A percentile compares a stretch with the other conserved stretches of the same genome.
These are phyloP conservation scores for Cyclura pinguis DNA, from an alignment of 2,797 vertebrate genomes.

Conservation along the genomic window DNA sequence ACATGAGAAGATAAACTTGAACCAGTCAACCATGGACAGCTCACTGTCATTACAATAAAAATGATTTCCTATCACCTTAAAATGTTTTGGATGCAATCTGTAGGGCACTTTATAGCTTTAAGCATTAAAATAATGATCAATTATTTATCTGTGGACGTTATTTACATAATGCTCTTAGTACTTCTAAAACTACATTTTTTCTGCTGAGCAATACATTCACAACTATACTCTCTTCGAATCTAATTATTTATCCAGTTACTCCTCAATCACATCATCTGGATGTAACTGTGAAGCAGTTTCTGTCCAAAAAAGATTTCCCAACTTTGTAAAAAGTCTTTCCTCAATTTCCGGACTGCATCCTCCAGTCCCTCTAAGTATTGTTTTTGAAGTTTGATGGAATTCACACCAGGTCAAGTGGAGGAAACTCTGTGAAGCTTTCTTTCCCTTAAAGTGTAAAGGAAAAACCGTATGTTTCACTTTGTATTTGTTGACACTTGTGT, in stretches of 20 bases:
- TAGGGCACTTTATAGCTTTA: conserved; percentile 74
- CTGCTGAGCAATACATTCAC: conserved; percentile 68
- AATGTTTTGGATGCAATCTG: conserved; percentile 70
- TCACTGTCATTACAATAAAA: conserved; percentile 73
- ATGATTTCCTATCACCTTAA: conserved; percentile 76
- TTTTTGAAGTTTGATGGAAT: conserved; percentile 86
- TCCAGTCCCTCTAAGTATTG: conserved; percentile 84
- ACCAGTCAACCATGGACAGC: conserved; percentile 72
- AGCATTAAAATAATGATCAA: conserved; percentile 76
- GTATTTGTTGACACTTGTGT: conserved; percentile 83
- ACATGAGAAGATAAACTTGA: conserved; percentile 76
- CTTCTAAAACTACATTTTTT: conserved; percentile 62
- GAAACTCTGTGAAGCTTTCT: conserved; percentile 75
- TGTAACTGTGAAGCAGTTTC: conserved; percentile 72
- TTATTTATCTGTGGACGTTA: conserved; percentile 75
- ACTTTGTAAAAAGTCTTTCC: conserved; percentile 83
- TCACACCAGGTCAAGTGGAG: conserved; percentile 83
- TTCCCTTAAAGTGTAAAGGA: conserved; percentile 73
- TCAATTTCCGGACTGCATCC: conserved; percentile 84
- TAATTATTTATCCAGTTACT: conserved; percentile 78
- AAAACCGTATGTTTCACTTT: conserved; percentile 73
- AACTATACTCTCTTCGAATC: conserved; percentile 71
- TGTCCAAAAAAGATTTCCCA: conserved; percentile 80
- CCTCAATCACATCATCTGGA: conserved; percentile 74
- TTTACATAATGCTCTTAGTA: conserved; percentile 77